Conservation (phyloP, 2,888 invertebrate species). For the Hesperia comma region DNA sequence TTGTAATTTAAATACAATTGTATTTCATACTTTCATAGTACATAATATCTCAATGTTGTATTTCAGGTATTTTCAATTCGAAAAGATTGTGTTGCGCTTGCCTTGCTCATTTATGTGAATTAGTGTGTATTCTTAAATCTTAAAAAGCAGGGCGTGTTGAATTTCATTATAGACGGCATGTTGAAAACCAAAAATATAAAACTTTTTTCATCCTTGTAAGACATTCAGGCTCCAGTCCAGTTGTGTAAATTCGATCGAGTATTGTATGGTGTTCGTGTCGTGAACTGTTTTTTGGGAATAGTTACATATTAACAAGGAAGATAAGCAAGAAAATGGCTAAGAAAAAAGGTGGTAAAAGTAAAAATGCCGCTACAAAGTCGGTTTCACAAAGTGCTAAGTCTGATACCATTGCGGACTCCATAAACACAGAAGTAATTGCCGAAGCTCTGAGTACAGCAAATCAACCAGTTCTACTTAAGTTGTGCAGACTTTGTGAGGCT, state of each 20-base stretch:
- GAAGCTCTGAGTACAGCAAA: constrained; percentile 53
- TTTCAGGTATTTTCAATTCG: too few relatives aligned
- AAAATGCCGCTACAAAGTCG: constrained; percentile 42
- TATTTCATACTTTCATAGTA: too few relatives aligned
- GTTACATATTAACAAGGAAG: constrained; percentile 30
- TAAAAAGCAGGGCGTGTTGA: too few relatives aligned
- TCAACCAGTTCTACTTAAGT: constrained; percentile 61
- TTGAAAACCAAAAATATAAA: too few relatives aligned
- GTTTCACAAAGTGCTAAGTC: constrained; percentile 47
- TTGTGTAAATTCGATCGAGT: not conserved
- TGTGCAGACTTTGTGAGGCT: constrained; percentile 75
- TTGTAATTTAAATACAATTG: too few relatives aligned
- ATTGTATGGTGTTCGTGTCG: not conserved
- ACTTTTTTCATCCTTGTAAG: constrained; percentile 25
- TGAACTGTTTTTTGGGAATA: constrained; percentile 8
- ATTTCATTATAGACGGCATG: too few relatives aligned
- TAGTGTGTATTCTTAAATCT: too few relatives aligned
- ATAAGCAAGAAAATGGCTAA: constrained; percentile 67
- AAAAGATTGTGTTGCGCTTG: too few relatives aligned
- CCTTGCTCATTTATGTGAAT: too few relatives aligned
- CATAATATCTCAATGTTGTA: too few relatives aligned
- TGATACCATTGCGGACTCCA: constrained; percentile 39
- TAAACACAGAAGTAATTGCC: constrained; percentile 53
- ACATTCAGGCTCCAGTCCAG: not conserved
- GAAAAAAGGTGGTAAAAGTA: constrained; percentile 53